Percentiles rank a stretch among this genome's conserved stretches.
These are phyloP conservation scores for Noctua comes DNA, from an alignment of 2,888 invertebrate genomes.

Conservation along the genomic window DNA sequence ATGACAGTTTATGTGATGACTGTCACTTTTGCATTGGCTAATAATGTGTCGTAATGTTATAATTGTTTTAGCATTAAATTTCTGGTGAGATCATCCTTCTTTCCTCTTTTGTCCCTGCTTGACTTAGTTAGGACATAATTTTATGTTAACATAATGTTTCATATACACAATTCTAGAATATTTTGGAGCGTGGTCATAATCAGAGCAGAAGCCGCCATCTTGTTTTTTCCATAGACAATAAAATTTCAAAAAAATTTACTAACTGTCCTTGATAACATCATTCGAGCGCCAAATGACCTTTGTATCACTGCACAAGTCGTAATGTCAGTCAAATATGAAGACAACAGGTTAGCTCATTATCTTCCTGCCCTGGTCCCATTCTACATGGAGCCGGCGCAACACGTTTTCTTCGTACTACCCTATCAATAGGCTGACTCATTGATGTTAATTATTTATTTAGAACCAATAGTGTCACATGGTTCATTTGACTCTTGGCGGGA, in stretches of 20 bases:
- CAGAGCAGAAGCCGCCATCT: neutral
- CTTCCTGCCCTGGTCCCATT: neutral
- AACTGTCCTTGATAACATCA: neutral
- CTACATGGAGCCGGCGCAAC: neutral
- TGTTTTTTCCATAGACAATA: neutral
- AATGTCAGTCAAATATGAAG: neutral
- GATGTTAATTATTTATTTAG: neutral
- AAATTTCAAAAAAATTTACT: neutral
- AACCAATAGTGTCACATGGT: neutral
- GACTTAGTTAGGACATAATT: neutral
- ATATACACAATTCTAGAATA: neutral
- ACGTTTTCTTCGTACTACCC: neutral
- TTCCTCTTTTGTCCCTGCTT: neutral
- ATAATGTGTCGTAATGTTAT: neutral
- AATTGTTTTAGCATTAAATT: neutral
- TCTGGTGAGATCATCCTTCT: neutral
- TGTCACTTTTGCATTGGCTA: neutral
- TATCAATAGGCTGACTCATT: neutral
- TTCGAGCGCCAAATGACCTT: too few relatives aligned
- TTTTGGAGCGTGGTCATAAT: neutral
- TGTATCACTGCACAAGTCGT: too few relatives aligned
- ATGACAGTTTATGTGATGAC: neutral
- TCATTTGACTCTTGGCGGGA: neutral
- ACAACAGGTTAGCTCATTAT: neutral
- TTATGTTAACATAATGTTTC: neutral